These are phyloP conservation scores for Drosophila persimilis DNA, from an alignment of 1,140 invertebrate genomes.

Conservation along the genomic window DNA sequence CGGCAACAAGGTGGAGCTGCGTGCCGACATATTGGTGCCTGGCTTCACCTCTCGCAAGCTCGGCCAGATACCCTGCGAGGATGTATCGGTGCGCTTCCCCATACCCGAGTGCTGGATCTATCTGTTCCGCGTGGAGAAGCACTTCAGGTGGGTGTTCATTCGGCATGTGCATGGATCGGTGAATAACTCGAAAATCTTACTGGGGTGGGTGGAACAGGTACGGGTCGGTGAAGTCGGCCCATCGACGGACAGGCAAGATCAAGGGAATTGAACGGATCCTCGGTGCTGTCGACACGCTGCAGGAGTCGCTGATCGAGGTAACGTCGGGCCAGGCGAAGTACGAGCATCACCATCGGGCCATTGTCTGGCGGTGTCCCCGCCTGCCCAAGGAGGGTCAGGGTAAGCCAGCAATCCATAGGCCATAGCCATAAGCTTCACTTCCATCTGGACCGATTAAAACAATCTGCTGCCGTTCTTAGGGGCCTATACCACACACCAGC, in stretches of 20 bases:
- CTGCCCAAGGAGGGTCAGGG: constrained; percentile 99
- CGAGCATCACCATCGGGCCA: constrained; percentile 98
- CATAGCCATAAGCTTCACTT: no score
- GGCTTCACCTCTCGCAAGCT: constrained; percentile 97
- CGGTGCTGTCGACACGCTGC: constrained; percentile 94
- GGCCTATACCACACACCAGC: constrained; percentile 97
- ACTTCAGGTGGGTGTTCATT: constrained; percentile 89
- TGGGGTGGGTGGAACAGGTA: constrained; percentile 82
- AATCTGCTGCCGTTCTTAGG: constrained; percentile 84
- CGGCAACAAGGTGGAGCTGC: constrained; percentile 95
- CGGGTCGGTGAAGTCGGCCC: constrained; percentile 98
- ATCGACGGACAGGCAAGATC: constrained; percentile 93
- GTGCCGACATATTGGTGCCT: constrained; percentile 97
- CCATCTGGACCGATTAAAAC: no score
- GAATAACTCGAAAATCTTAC: background rate
- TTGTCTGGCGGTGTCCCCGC: constrained; percentile 98
- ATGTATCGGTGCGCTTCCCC: constrained; percentile 98
- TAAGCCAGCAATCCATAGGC: constrained; percentile 77
- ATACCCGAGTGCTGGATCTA: constrained; percentile 99
- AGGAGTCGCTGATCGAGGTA: constrained; percentile 97
- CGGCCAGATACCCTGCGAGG: constrained; percentile 98
- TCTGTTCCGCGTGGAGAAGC: constrained; percentile 98
- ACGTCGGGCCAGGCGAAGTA: constrained; percentile 99
- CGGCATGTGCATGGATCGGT: no score
- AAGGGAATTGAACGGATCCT: constrained; percentile 97